Conservation (phyloP, 2,888 invertebrate species). For the Carcina quercana region DNA sequence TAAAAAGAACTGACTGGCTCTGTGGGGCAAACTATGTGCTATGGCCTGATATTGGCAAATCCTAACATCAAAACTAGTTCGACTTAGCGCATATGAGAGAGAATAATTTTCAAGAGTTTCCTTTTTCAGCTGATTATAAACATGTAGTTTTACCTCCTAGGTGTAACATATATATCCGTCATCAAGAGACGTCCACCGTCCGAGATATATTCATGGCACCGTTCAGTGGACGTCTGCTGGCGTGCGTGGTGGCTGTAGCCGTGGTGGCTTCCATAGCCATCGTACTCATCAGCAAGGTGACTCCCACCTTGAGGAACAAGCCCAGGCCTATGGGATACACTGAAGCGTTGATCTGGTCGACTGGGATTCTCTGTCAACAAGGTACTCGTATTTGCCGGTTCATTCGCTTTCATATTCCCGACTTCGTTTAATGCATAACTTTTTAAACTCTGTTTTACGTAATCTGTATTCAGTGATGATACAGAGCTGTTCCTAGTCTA, state of each 20-base stretch:
- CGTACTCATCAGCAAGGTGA: conserved; percentile 60
- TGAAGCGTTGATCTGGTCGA: conserved; percentile 76
- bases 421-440: too few relatives aligned
- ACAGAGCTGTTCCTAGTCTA: too few relatives aligned
- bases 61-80: neutral
- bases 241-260: conserved; percentile 68
- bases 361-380: conserved; percentile 78
- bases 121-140: too few relatives aligned
- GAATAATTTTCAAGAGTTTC: too few relatives aligned
- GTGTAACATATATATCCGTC: conserved; percentile 77
- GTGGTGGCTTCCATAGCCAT: conserved; percentile 64
- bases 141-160: too few relatives aligned
- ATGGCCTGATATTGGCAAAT: neutral
- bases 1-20: too few relatives aligned
- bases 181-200: conserved; percentile 75
- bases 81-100: too few relatives aligned
- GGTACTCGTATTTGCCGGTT: too few relatives aligned
- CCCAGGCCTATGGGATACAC: conserved; percentile 49
- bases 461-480: too few relatives aligned
- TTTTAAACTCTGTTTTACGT: too few relatives aligned
- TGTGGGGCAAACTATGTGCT: too few relatives aligned
- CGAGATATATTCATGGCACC: conserved; percentile 78
- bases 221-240: conserved; percentile 70
- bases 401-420: too few relatives aligned
- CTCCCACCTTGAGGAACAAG: conserved; percentile 43